Base-by-base conservation (phyloP, 2,888 invertebrate genomes). In the Andrena chrysosceles region DNA sequence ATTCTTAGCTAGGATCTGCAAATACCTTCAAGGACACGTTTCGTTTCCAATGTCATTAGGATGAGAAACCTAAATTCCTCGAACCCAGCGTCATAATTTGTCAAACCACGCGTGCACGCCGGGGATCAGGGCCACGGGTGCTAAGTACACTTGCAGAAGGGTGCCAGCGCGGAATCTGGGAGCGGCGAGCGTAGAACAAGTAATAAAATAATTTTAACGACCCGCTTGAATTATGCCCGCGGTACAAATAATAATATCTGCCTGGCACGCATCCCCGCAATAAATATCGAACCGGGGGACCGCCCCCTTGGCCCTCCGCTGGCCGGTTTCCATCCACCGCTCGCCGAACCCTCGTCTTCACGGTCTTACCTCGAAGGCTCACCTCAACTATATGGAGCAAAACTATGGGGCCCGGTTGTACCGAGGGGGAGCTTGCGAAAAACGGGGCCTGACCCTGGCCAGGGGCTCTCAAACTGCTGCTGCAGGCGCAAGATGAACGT, bases 121-220 rank as follows among this genome's bases (percentile, higher is more conserved):
- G 8, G 26, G 59, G 23, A 48, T 35, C 23, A 2, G 13, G 62
- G 23, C 49, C 63, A 72, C 49, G 60, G 63, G 42, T 48, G 48
- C 54, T 56, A 73, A 62, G 31, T 23, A 54, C 48, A 26, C 54
- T 20, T n/a, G 7, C n/a, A 8, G 56, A 10, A 26, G 79, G 78
- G 73, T 64, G 83, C 52, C 69, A 54, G 64, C 59, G 85, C 85
- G 89, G 82, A 87, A 89, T 87, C 85, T 80, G 89, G 82, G 86
- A 89, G 85, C 87, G 85, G 72, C 79, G 86, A 76, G 85, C 86
- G 90, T 90, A 90, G 90, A 90, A 90, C 92, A 90, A 90, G 92
- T 91, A 91, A 92, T 91, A 92, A 92, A 92, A 93, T 93, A 93
- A 93, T 92, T 93, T 92, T 91, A 91, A 92, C 93, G 93, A 93